Percentiles rank a stretch among this genome's conserved stretches.
Evolutionary conservation across 2,797 vertebrate species (phyloP).

Genomic region (Spinus olivaceus): DNA sequence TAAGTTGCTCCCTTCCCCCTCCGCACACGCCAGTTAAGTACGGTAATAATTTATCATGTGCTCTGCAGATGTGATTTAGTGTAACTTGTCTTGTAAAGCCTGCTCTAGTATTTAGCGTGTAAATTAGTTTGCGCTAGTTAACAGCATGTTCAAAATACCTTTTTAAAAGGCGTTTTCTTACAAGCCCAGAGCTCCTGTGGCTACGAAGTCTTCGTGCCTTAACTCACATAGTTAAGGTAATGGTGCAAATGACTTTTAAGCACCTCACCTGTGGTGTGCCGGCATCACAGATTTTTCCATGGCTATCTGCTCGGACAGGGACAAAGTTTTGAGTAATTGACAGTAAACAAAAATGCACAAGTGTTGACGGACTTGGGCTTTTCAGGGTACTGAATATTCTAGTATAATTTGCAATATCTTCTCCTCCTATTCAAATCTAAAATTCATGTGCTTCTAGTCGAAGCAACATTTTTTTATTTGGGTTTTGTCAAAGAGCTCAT

Average conservation of each 20-base stretch:
- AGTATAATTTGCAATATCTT: background rate
- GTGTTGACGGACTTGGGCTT: background rate
- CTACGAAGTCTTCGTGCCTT: accelerated
- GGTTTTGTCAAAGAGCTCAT: background rate
- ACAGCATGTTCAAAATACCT: background rate
- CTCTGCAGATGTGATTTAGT: background rate
- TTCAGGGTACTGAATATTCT: background rate
- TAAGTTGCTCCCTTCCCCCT: background rate
- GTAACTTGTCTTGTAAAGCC: slow-evolving; percentile 35
- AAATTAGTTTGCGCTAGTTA: background rate
- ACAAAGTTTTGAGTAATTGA: background rate
- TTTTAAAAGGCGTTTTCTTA: background rate
- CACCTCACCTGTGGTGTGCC: background rate
- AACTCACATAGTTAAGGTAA: background rate
- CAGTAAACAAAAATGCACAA: background rate
- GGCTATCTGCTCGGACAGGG: background rate
- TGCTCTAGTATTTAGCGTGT: background rate
- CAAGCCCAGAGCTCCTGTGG: accelerated
- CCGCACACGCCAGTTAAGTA: background rate
- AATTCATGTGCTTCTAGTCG: background rate
- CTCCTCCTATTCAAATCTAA: background rate
- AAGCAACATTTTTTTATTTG: background rate
- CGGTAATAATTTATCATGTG: background rate
- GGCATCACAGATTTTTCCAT: background rate
- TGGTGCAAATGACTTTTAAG: background rate